Conservation (phyloP, 1,140 invertebrate genomes). For the Planococcus citri region DNA sequence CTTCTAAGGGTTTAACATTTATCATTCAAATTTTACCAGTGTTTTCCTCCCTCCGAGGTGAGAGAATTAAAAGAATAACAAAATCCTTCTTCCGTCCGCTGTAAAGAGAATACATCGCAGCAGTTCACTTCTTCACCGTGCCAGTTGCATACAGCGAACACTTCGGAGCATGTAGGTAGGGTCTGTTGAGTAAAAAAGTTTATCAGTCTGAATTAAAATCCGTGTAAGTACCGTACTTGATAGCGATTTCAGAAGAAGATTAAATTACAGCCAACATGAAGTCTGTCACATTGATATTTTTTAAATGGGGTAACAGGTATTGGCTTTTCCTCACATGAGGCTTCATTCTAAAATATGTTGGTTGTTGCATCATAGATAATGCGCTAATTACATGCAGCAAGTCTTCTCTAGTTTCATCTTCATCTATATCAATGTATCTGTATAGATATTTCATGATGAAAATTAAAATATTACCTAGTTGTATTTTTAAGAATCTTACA, state of each 20-base stretch:
- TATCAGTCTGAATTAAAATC: not conserved
- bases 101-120: slow-evolving; percentile 26
- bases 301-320: slow-evolving; percentile 21
- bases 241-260: not conserved
- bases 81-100: slow-evolving; percentile 30
- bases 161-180: slow-evolving; percentile 26
- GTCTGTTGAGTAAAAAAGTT: slow-evolving; percentile 23
- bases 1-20: too few relatives aligned
- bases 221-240: too few relatives aligned
- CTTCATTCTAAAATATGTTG: slow-evolving; percentile 28
- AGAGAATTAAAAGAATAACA: slow-evolving; percentile 30
- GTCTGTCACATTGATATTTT: slow-evolving; percentile 24
- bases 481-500: too few relatives aligned
- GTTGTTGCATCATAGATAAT: slow-evolving; percentile 28
- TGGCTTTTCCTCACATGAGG: slow-evolving; percentile 18
- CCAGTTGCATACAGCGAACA: slow-evolving; percentile 28
- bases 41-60: slow-evolving; percentile 24
- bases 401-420: not conserved
- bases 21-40: slow-evolving; percentile 22
- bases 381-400: slow-evolving; percentile 26
- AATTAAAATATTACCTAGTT: not conserved
- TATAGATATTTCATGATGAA: not conserved
- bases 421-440: slow-evolving; percentile 22
- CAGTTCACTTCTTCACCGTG: slow-evolving; percentile 27
- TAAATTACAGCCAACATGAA: slow-evolving; percentile 26